phyloP scores from a whole-genome alignment of 1,140 invertebrate genomes.

The Trichonephila clavipes region DNA sequence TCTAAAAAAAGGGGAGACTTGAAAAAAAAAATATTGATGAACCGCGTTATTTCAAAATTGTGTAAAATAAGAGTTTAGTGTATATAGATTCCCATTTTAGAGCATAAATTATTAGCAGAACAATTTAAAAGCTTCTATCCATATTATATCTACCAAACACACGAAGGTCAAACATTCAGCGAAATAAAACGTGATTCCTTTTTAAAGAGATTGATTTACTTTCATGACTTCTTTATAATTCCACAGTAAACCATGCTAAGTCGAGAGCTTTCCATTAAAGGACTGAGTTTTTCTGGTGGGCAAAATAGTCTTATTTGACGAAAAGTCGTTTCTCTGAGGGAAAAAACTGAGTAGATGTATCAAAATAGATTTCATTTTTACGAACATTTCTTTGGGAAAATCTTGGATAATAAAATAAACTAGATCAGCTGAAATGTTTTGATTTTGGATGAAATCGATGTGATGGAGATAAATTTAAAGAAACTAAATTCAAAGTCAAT shows the following conservation, averaged over 20 bases:
- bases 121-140: neutral
- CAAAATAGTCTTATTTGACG: neutral
- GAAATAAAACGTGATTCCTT: conserved; percentile 4
- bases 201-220: neutral
- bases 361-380: neutral
- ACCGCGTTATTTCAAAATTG: no score
- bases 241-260: neutral
- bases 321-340: neutral
- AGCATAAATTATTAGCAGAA: neutral
- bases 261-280: neutral
- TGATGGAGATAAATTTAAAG: no score
- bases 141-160: neutral
- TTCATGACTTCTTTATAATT: conserved; percentile 5
- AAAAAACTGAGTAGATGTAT: no score
- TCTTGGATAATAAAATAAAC: no score
- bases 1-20: no score
- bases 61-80: no score
- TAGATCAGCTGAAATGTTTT: no score
- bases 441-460: no score
- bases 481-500: no score
- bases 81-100: neutral
- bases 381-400: neutral
- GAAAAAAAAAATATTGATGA: no score
- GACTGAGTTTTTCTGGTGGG: neutral
- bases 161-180: conserved; percentile 3